Base-by-base conservation (phyloP, 1,140 invertebrate species). In the Drosophila baimaii region DNA sequence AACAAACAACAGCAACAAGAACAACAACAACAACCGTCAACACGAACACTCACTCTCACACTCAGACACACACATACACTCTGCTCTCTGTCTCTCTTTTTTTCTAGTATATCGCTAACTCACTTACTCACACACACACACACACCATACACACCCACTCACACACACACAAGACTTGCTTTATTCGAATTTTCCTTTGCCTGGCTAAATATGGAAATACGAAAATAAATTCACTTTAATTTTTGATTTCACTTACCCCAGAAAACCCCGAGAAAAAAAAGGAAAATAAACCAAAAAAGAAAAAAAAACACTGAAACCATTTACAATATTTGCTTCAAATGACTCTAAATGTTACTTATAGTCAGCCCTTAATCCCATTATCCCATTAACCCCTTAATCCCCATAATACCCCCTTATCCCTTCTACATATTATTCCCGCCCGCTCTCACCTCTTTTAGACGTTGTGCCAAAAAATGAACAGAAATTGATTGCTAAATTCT, bases 181-280 rank as follows among this genome's bases (percentile, higher is more conserved):
- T 86, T 69, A 71, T 68, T 52, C 63, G 54, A 46, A 54, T 77
- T 77, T 77, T 77, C 29, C 62, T 77, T 77, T 77, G 73, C 73
- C 73, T 77, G 73, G 73, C 73, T 77, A 77, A 58, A 68, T 77
- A 77, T 54, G 47, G 19, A 77, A 51, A 54, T 68, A 68, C 47
- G 52, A 75, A 75, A 43, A 66, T 39, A 52, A 77, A 77, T 68
- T 77, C 74, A 97, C 97, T 46, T 97, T 96, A 41, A 75, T 64
- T 75, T 71, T 70, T 77, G 75, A 77, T 77, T 77, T 59, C 43
- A 62, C 55, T 59, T 77, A 37, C 46, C 55, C 33, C 39, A 37
- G 57, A 77, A 55, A 64, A n/a, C n/a, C n/a, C 37, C 73, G 61
- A 59, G 35, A 49, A 52, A 17, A 8, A 17, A 31, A 31, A 9